phyloP scores from a whole-genome alignment of 2,797 vertebrate species.

The Chrysolophus pictus region DNA sequence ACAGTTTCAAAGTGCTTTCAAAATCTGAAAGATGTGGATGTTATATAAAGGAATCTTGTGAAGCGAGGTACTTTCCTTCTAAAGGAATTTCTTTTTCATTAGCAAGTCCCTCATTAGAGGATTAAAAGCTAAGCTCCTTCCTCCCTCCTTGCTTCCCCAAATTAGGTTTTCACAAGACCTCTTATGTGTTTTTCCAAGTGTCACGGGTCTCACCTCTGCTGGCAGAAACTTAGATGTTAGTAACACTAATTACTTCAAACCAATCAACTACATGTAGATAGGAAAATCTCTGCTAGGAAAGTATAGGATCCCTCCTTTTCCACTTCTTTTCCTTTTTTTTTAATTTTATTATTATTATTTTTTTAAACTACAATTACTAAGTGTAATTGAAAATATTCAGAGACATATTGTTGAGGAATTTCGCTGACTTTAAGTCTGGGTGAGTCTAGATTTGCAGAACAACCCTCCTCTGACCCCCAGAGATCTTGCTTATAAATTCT shows the following conservation, averaged over 20 bases:
- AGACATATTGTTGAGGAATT: neutral
- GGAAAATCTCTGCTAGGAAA: neutral
- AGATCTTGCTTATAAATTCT: neutral
- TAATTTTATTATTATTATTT: no score
- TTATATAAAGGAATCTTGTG: neutral
- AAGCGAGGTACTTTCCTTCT: neutral
- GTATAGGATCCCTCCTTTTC: neutral
- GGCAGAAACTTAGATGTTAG: constrained; percentile 9
- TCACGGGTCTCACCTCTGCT: neutral
- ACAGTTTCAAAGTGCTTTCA: constrained; percentile 2
- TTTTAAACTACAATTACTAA: neutral
- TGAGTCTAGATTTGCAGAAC: neutral
- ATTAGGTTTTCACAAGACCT: constrained; percentile 40
- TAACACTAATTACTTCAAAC: neutral
- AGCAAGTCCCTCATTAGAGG: constrained; percentile 35
- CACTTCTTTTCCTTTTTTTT: neutral
- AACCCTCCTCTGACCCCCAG: neutral
- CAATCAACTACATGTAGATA: neutral
- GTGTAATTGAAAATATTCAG: neutral
- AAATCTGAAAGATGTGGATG: neutral
- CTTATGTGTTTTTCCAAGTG: constrained; percentile 31
- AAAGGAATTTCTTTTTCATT: constrained; percentile 55
- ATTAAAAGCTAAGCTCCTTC: constrained; percentile 65
- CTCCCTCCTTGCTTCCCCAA: constrained; percentile 36
- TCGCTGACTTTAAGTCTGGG: neutral